phyloP scores from a whole-genome alignment of 2,113 vertebrate species.

The Cephalopholis sonnerati region DNA sequence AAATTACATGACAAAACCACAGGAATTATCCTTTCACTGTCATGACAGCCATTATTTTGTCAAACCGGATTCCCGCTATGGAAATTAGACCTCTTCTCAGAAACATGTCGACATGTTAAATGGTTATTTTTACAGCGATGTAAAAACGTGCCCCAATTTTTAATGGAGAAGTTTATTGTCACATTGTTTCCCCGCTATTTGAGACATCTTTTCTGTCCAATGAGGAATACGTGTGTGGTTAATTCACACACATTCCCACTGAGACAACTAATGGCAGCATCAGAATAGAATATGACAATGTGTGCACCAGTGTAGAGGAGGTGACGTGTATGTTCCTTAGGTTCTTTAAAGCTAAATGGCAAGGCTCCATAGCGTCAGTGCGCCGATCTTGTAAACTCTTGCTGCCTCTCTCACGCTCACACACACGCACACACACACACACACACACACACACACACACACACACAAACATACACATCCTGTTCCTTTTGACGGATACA shows the following conservation, averaged over 20 bases:
- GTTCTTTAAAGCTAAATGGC: neutral
- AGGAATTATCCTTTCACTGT: conserved; percentile 12
- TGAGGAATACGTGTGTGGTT: neutral
- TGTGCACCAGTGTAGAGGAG: neutral
- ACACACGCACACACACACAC: neutral
- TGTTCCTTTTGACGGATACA: conserved; percentile 62
- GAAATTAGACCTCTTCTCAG: conserved; percentile 5
- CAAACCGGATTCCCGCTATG: conserved; percentile 18
- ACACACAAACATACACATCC: conserved; percentile 48
- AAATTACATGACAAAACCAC: conserved; percentile 16
- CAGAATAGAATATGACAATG: neutral
- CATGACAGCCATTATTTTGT: conserved; percentile 20
- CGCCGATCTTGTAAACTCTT: conserved; percentile 25
- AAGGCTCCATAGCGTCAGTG: conserved; percentile 2
- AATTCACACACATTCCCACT: neutral
- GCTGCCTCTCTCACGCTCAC: neutral
- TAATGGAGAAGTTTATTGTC: neutral
- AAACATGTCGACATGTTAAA: conserved; percentile 9
- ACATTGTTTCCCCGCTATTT: neutral
- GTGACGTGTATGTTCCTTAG: neutral
- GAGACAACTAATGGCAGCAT: neutral
- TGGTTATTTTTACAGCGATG: neutral
- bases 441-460: conserved; percentile 33
- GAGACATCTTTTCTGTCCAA: neutral
- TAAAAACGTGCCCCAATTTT: neutral